Conservation (phyloP, 2,888 invertebrate genomes). For the Melipona bicolor region DNA sequence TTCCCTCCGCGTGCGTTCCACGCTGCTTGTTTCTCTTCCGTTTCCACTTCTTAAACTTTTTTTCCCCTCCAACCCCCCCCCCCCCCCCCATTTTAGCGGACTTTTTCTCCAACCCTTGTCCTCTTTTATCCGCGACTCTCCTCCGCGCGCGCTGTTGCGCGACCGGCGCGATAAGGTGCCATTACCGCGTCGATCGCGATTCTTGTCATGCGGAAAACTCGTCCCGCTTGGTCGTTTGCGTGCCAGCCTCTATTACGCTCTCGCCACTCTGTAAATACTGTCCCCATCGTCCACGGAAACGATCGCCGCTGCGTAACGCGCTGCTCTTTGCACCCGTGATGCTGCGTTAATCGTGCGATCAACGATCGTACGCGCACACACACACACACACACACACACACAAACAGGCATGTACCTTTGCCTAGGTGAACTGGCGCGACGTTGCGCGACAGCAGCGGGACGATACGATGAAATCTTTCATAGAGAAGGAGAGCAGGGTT, state of each 20-base stretch:
- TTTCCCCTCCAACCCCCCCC: no score
- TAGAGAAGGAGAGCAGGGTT: background rate
- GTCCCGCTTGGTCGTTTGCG: constrained; percentile 65
- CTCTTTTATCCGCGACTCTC: constrained; percentile 19
- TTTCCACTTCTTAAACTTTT: constrained; percentile 1
- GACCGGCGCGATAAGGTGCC: constrained; percentile 71
- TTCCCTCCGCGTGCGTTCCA: background rate
- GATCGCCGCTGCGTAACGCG: constrained; percentile 19
- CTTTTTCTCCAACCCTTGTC: constrained; percentile 16
- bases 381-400: no score
- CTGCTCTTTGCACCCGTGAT: constrained; percentile 6
- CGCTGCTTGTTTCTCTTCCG: constrained; percentile 10
- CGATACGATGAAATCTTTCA: background rate
- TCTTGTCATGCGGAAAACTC: constrained; percentile 61
- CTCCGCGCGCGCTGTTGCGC: constrained; percentile 50
- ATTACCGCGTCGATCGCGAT: constrained; percentile 72
- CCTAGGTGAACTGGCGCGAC: background rate
- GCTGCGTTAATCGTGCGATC: background rate
- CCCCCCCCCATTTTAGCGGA: background rate
- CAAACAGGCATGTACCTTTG: background rate
- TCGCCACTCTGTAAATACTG: constrained; percentile 55
- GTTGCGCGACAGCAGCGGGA: background rate
- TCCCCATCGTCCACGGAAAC: constrained; percentile 41
- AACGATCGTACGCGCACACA: background rate
- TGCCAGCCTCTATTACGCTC: constrained; percentile 59